Evolutionary conservation across 2,113 vertebrate species (phyloP), one percentile per base, ranked within the genome.

Genomic region (Polyodon spathula): DNA sequence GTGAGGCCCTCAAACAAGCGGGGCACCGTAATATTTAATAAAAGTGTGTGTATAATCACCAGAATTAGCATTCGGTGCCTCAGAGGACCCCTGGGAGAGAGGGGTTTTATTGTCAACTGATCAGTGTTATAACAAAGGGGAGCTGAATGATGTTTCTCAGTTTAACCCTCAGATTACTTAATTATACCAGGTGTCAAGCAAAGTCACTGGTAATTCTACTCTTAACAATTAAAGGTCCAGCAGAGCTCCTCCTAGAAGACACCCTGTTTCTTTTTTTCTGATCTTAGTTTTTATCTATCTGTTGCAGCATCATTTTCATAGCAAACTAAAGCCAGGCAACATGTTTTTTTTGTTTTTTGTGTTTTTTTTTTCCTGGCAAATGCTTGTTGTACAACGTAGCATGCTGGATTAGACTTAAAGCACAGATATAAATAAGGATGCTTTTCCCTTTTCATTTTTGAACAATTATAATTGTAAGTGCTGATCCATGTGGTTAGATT

Each of bases 11-110:
- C 88, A 79, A 86, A 91, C 87, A 87, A 84, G 82, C 80, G 88
- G 92, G 92, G 89, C 91, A 90, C 74, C 84, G 92, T 93, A 93
- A 94, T 95, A 93, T 97, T 95, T 97, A 97, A 97, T 97, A 97
- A 97, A 91, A 86, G 92, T 81, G 66, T 78, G 79, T 84, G 86
- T 92, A 94, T 94, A 93, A 95, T 97, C 90, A 92, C 90, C 81
- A 81, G 90, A 93, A 98, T 98, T 98, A 94, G 90, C 91, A 98
- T 97, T 93, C 92, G 84, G 83, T 75, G 82, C 88, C 87, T 84
- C 71, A 80, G 81, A 81, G 83, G 82, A 90, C 90, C 91, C 92
- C 86, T 86, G 88, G 90, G 92, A 88, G 87, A 82, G 59, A 81
- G 89, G 84, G 87, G 83, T 86, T 90, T 89, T 89, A 89, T 88